Evolutionary conservation across 2,797 vertebrate species (phyloP), one percentile per base, ranked within the genome.

Genomic region (Ceryle rudis): DNA sequence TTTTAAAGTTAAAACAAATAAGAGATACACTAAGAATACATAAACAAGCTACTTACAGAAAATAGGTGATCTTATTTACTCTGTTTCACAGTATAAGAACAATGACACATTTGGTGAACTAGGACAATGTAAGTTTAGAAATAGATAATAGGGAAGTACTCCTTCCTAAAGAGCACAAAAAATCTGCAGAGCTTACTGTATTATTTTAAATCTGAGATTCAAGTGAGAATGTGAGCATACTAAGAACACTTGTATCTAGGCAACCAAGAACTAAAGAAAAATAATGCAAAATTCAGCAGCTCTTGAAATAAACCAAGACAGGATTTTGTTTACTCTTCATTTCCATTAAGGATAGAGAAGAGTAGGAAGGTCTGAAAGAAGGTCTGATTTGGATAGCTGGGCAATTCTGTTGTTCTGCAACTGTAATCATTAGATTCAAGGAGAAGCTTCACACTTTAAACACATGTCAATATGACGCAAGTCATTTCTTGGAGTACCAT

Each of bases 1-100:
- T 86, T 91, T 78, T 61, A 46, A 60, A 78, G 17, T 77, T 57
- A 77, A 64, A 95, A 37, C 6, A 54, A 92, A 18, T 16, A 74
- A 49, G 37, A 83, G 3, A 22, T 86, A 35, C 5, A 0, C 15
- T 74, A 86, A 78, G 74, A 5, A 33, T n/a, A 64, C 4, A 39
- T 26, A 44, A 74, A 31, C 15, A 86, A 52, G 5, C 2, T 80
- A 35, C 12, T 47, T 52, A 31, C 6, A 51, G 49, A 66, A 91
- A 79, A 41, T 31, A 81, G 21, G 5, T 55, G 2, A 4, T 80
- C 4, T 57, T 81, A 26, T 52, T 85, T 73, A 33, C 2, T 51
- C 13, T 51, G 9, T 85, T 66, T 47, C 29, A 80, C 3, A 0
- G 14, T 64, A 31, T 8, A 77, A 73, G 16, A 84, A 60, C 57